phyloP scores from a whole-genome alignment of 2,888 invertebrate genomes.

The Dryomyza anilis region DNA sequence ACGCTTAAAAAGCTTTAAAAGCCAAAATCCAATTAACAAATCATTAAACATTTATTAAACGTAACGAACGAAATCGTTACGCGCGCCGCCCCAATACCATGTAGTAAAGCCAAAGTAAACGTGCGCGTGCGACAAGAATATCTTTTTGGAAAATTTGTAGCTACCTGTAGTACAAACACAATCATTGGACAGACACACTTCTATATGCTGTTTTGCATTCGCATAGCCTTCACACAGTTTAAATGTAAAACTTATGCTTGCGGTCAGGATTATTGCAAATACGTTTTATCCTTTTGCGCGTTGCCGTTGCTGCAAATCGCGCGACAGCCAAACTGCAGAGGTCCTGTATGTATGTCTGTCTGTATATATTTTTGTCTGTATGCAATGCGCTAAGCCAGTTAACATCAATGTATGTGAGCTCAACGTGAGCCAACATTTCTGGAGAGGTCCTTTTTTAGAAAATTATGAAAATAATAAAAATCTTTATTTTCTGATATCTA shows the following conservation, averaged over 20 bases:
- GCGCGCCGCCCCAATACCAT: no score
- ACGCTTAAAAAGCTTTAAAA: constrained; percentile 40
- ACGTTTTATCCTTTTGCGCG: constrained; percentile 25
- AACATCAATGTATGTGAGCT: neutral
- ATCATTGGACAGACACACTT: neutral
- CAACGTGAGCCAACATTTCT: neutral
- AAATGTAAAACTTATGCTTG: constrained; percentile 9
- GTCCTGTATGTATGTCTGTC: no score
- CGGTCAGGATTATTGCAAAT: constrained; percentile 35
- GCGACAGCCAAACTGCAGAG: constrained; percentile 6
- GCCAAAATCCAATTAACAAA: constrained; percentile 61
- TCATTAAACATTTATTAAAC: constrained; percentile 61
- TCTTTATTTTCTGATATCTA: no score
- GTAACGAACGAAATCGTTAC: constrained; percentile 38
- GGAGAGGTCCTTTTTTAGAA: no score
- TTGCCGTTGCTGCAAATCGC: neutral
- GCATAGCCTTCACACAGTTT: neutral
- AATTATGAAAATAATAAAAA: no score
- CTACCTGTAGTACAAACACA: neutral
- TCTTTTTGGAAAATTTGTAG: neutral
- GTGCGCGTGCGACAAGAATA: neutral
- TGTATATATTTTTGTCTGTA: neutral
- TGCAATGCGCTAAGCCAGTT: neutral
- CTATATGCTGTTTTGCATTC: neutral
- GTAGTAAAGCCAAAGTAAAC: neutral